Evolutionary conservation across 2,797 vertebrate genomes (phyloP), one percentile per base, ranked within the genome.

Genomic region (Dipus sagitta): DNA sequence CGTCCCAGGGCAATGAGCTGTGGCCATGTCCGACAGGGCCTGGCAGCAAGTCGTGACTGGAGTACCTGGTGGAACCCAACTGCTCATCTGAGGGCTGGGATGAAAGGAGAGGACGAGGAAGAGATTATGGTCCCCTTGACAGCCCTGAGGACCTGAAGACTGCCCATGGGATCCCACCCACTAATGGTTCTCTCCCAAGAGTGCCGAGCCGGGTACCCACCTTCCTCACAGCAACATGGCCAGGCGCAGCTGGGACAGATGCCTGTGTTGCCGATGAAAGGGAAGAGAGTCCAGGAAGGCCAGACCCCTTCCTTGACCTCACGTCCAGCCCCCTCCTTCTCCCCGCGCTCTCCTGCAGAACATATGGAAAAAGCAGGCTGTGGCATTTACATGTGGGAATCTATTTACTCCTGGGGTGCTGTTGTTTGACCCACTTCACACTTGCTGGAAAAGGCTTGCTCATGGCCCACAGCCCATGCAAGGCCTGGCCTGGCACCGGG

Each of bases 381-480:
- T 15, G 3, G 1, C 2, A 28, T 26, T n/a, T 3, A 4, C 3
- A 1, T 24, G 0, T 0, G 3, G n/a, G 15, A 9, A 18, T 28
- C 74, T 42, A 52, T 52, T 71, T 75, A 28, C 26, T 15, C 86
- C 52, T 30, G 1, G 0, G 0, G 20, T n/a, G 3, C 20, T 17
- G 2, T 5, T 32, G 70, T 74, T 54, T 67, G 18, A 30, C 6
- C 0, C 3, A 24, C 7, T 32, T 82, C 32, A 60, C 70, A 21
- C 77, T 79, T 0, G 30, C 14, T 15, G 54, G 6, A 2, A 65
- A 76, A 9, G 30, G 42, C n/a, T 13, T 60, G 65, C 32, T 65
- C 12, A 1, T 7, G 23, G 62, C 0, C 0, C 47, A 11, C 42
- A 54, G 28, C 3, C 20, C 54, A 58, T 17, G 13, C 54, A 58